These are phyloP conservation scores for Macheiramphus alcinus DNA, from an alignment of 2,113 vertebrate genomes.

Conservation along the genomic window DNA sequence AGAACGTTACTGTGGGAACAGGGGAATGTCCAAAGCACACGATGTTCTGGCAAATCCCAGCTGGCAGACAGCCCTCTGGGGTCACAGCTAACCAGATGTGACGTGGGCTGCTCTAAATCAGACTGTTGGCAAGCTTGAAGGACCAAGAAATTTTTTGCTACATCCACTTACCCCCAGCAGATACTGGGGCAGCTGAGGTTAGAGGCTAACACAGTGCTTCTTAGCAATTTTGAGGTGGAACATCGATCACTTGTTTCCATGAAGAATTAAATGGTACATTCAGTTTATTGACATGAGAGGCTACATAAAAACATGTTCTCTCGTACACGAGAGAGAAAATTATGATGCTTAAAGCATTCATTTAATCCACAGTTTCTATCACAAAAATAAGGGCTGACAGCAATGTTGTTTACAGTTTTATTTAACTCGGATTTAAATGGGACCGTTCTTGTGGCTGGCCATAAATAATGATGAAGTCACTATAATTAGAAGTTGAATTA, in stretches of 20 bases:
- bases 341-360: background rate
- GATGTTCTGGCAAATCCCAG: slow-evolving; percentile 59
- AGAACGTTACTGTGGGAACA: slow-evolving; percentile 41
- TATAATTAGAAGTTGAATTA: background rate
- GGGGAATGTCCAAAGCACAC: slow-evolving; percentile 55
- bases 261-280: background rate
- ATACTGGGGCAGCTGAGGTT: slow-evolving; percentile 35
- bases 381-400: background rate
- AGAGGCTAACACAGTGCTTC: slow-evolving; percentile 4
- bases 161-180: slow-evolving; percentile 59
- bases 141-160: background rate
- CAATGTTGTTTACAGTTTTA: background rate
- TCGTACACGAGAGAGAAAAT: background rate
- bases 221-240: background rate
- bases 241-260: background rate
- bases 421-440: background rate
- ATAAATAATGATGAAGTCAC: background rate
- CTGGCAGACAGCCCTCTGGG: slow-evolving; percentile 46
- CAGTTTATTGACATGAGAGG: background rate
- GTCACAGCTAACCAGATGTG: slow-evolving; percentile 39
- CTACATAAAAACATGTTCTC: background rate
- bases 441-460: background rate
- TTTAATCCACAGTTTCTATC: background rate
- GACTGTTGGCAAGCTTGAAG: background rate
- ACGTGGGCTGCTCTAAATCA: slow-evolving; percentile 28